Evolutionary conservation across 2,888 invertebrate genomes (phyloP).

Genomic region (Diloba caeruleocephala): DNA sequence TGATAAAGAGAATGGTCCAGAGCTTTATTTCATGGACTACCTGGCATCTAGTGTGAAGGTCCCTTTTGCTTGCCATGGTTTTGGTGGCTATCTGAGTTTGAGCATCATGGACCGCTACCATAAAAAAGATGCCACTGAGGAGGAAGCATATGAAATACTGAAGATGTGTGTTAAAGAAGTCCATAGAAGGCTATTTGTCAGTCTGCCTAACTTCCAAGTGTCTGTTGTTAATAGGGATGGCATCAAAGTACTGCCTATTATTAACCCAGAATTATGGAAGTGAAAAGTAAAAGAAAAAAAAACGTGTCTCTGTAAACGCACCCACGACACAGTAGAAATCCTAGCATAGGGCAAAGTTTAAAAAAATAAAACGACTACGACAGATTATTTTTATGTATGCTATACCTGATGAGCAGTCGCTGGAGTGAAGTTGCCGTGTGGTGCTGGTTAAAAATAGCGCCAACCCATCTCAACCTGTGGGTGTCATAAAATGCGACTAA

Average conservation of each 20-base stretch:
- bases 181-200: slow-evolving; percentile 96
- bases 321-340: too few relatives aligned
- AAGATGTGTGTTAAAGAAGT: slow-evolving; percentile 97
- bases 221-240: slow-evolving; percentile 96
- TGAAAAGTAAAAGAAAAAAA: too few relatives aligned
- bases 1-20: slow-evolving; percentile 95
- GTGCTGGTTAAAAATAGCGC: too few relatives aligned
- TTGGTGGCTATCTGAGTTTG: slow-evolving; percentile 97
- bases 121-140: slow-evolving; percentile 93
- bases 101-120: slow-evolving; percentile 98
- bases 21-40: slow-evolving; percentile 98
- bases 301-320: too few relatives aligned
- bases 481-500: too few relatives aligned
- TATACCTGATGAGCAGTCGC: too few relatives aligned
- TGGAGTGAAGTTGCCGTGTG: too few relatives aligned
- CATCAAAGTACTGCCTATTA: slow-evolving; percentile 92
- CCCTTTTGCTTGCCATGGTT: slow-evolving; percentile 98
- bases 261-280: slow-evolving; percentile 90
- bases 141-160: slow-evolving; percentile 95
- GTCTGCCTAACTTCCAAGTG: slow-evolving; percentile 97
- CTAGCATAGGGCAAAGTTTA: too few relatives aligned
- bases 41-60: slow-evolving; percentile 96
- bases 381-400: too few relatives aligned
- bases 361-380: too few relatives aligned
- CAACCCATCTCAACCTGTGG: too few relatives aligned